Evolutionary conservation across 2,113 vertebrate species (phyloP), one percentile per base, ranked within the genome.

Genomic region (Corythaeola cristata): DNA sequence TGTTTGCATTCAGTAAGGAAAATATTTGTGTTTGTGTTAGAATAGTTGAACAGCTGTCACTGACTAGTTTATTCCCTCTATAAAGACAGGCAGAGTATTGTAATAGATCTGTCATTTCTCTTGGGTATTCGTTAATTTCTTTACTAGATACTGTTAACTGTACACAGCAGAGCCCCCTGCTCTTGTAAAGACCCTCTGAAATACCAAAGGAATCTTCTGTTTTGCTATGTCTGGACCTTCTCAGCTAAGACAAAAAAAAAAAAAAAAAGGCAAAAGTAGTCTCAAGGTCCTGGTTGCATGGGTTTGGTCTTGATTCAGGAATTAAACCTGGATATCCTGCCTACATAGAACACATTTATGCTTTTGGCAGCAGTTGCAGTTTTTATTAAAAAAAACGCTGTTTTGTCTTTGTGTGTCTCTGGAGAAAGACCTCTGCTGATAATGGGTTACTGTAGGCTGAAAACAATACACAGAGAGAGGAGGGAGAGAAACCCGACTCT

Each of bases 111-210:
- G 35, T 28, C n/a, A 47, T 22, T 28, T 63, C 11, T n/a, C 55
- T 9, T 26, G 13, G 22, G 10, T 30, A 50, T 71, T 81, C 52
- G 45, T 91, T 79, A 24, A 66, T 50, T 71, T 47, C 41, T 84
- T 80, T 44, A 18, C 37, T 19, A 12, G 41, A 8, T 35, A 12
- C 11, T 71, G 32, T 71, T 68, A 44, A 49, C 21, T 28, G 4
- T 44, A 35, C 74, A 37, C 71, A 82, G 78, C 93, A 93, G 82
- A 88, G 91, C 95, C 93, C 93, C n/a, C 95, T 94, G 93, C 89
- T 88, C 88, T 85, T 78, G 9, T 0, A 53, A 49, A 30, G n/a
- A 11, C 33, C 7, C 14, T 85, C n/a, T 78, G 45, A 88, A 78
- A 83, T 37, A 66, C 16, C 15, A 8, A 4, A 16, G 58, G 23